phyloP scores from a whole-genome alignment of 2,113 vertebrate species.

The Erythrocercus mccallii region DNA sequence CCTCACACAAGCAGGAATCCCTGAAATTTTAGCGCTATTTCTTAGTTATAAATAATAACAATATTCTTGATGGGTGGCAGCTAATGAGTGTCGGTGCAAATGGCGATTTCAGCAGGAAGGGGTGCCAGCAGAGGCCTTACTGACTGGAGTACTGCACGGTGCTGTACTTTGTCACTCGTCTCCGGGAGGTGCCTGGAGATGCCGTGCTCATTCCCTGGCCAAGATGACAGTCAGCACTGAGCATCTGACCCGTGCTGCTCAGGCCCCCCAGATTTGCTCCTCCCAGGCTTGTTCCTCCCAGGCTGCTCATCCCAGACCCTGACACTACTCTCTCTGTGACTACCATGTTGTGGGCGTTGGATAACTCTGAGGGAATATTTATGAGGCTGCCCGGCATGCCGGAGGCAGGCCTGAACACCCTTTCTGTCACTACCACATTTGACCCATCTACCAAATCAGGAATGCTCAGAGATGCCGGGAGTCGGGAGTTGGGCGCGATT shows the following conservation, averaged over 20 bases:
- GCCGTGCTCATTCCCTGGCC: conserved; percentile 62
- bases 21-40: conserved; percentile 10
- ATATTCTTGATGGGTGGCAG: conserved; percentile 9
- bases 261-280: conserved; percentile 22
- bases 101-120: neutral
- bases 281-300: neutral
- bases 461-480: conserved; percentile 70
- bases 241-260: conserved; percentile 24
- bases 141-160: conserved; percentile 64
- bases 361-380: conserved; percentile 71
- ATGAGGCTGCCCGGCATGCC: conserved; percentile 72
- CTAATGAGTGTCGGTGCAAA: neutral
- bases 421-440: conserved; percentile 79
- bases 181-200: conserved; percentile 46
- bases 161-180: conserved; percentile 75
- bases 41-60: conserved; percentile 51
- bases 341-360: conserved; percentile 70
- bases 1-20: neutral
- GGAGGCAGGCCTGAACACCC: conserved; percentile 71
- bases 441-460: conserved; percentile 72
- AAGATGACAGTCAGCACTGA: conserved; percentile 62
- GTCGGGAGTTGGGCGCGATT: conserved; percentile 69
- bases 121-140: neutral
- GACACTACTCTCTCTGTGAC: conserved; percentile 80
- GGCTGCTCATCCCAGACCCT: conserved; percentile 61